A percentile compares a stretch with the other conserved stretches of the same genome.
Evolutionary conservation across 1,140 invertebrate genomes (phyloP).

Genomic region (Zaprionus lachaisei): DNA sequence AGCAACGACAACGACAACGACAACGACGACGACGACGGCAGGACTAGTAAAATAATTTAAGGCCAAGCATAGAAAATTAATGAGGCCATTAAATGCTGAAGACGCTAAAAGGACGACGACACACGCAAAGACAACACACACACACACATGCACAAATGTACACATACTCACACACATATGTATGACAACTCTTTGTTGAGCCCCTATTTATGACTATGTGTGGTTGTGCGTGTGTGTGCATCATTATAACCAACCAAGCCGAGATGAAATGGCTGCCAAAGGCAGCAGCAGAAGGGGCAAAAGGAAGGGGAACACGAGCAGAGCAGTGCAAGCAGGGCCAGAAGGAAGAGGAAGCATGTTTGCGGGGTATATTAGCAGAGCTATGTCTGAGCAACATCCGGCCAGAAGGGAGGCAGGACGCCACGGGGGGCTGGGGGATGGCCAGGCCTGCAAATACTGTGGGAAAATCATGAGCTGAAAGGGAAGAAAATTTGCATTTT

Average conservation of each 20-base stretch:
- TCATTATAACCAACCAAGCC: slow-evolving; percentile 60
- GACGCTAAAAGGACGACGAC: slow-evolving; percentile 75
- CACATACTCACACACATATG: slow-evolving; percentile 7
- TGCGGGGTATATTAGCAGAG: slow-evolving; percentile 23
- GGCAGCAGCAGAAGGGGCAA: neutral
- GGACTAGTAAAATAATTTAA: slow-evolving; percentile 76
- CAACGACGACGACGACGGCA: neutral
- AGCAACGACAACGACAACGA: neutral
- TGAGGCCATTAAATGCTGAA: slow-evolving; percentile 82
- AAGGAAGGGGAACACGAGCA: neutral
- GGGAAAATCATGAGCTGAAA: neutral
- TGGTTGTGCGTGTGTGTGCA: slow-evolving; percentile 52
- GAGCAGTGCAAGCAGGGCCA: too few relatives aligned
- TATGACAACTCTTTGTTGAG: slow-evolving; percentile 75
- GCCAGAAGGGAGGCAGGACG: neutral
- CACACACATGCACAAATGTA: slow-evolving; percentile 10
- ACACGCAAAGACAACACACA: slow-evolving; percentile 43
- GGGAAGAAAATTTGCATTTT: neutral
- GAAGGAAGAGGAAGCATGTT: slow-evolving; percentile 19
- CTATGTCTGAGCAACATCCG: neutral
- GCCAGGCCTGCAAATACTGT: neutral
- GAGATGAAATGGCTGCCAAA: slow-evolving; percentile 41
- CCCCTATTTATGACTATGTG: slow-evolving; percentile 59
- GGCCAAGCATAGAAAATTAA: slow-evolving; percentile 83
- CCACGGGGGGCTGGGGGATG: neutral